A percentile compares a stretch with the other conserved stretches of the same genome.
These are phyloP conservation scores for Neria commutata DNA, from an alignment of 2,888 invertebrate species.

Conservation along the genomic window DNA sequence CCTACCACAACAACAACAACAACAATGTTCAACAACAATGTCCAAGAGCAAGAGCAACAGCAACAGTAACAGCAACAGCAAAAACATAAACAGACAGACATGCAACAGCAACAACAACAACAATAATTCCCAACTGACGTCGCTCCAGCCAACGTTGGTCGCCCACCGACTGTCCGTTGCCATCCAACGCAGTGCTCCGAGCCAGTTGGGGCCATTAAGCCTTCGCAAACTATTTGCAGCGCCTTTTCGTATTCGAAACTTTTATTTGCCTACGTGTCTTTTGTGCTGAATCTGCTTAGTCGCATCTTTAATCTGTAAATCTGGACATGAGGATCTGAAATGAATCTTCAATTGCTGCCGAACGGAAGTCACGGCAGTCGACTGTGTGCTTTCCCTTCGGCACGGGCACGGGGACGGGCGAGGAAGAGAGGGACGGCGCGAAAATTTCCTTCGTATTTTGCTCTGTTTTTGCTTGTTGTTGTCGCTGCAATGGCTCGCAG, in stretches of 20 bases:
- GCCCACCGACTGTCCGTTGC: too few species aligned
- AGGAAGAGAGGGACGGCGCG: not conserved
- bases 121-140: too few species aligned
- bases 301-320: slow-evolving; percentile 29
- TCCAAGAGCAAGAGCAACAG: slow-evolving; percentile 4
- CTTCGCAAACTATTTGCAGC: slow-evolving; percentile 36
- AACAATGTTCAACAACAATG: not conserved
- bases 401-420: not conserved
- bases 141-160: too few species aligned
- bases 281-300: slow-evolving; percentile 23
- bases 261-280: slow-evolving; percentile 51
- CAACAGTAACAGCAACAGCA: too few species aligned
- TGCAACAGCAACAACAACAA: not conserved
- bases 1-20: not conserved
- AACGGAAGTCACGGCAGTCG: slow-evolving; percentile 51
- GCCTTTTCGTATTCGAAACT: slow-evolving; percentile 31
- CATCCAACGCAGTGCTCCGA: too few species aligned
- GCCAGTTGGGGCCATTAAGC: too few species aligned
- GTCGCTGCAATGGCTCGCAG: not conserved
- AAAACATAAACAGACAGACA: not conserved
- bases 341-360: slow-evolving; percentile 46
- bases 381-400: too few species aligned
- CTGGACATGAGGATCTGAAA: slow-evolving; percentile 48
- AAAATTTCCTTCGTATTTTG: too few species aligned
- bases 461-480: not conserved